These are phyloP conservation scores for Hemicrepidius hirtus DNA, from an alignment of 2,888 invertebrate genomes.

Conservation along the genomic window DNA sequence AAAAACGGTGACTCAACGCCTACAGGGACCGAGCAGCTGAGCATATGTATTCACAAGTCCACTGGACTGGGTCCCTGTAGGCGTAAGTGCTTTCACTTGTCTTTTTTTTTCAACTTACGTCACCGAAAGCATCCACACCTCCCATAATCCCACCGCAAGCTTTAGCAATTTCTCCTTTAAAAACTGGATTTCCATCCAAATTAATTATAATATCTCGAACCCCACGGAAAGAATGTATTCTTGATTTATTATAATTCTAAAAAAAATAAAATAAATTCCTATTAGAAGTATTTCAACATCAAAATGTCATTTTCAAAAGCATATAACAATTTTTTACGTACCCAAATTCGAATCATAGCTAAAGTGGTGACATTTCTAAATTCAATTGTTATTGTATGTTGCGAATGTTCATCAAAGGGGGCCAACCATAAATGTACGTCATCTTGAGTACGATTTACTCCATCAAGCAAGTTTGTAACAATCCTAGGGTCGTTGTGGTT, in stretches of 20 bases:
- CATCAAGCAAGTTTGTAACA: conserved; percentile 80
- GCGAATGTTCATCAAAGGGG: conserved; percentile 77
- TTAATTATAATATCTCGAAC: conserved; percentile 82
- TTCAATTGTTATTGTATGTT: conserved; percentile 77
- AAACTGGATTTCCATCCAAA: conserved; percentile 81
- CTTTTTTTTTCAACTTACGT: too few species aligned
- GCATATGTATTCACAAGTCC: too few species aligned
- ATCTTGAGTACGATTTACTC: conserved; percentile 83
- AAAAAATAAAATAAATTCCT: background rate
- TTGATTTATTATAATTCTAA: conserved; percentile 91
- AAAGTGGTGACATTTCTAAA: conserved; percentile 71
- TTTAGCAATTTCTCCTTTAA: conserved; percentile 87
- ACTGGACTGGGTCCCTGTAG: too few species aligned
- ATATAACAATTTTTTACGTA: too few species aligned
- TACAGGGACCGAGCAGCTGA: too few species aligned
- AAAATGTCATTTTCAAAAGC: too few species aligned
- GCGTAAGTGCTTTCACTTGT: too few species aligned
- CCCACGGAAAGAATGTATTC: conserved; percentile 88
- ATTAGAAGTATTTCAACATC: too few species aligned
- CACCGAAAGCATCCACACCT: conserved; percentile 81
- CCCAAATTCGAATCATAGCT: conserved; percentile 69
- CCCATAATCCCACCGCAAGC: conserved; percentile 85
- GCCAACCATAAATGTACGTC: conserved; percentile 87
- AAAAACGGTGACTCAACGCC: too few species aligned
- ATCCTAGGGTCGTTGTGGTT: conserved; percentile 78